Evolutionary conservation across 2,797 vertebrate genomes (phyloP).

Genomic region (Galago senegalensis): DNA sequence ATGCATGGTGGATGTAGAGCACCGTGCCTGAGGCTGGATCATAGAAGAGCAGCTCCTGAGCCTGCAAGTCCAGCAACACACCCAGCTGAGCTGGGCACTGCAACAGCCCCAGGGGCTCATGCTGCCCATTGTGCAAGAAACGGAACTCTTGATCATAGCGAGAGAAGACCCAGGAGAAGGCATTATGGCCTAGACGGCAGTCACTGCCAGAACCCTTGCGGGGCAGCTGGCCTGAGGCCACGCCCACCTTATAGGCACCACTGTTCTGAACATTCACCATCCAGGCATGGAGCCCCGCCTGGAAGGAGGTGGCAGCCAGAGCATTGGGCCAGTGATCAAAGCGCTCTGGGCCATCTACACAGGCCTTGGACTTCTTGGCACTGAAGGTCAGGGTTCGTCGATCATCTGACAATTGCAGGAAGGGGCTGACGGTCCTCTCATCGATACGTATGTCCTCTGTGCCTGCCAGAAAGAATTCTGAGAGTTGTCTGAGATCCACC

Average conservation of each 20-base stretch:
- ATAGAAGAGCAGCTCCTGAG: conserved; percentile 94
- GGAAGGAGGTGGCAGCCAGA: conserved; percentile 91
- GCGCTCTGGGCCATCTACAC: conserved; percentile 90
- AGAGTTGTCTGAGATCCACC: background rate
- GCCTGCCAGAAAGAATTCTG: conserved; percentile 86
- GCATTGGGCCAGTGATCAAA: conserved; percentile 97
- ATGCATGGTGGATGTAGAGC: conserved; percentile 89
- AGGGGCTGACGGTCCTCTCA: conserved; percentile 93
- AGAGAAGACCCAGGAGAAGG: conserved; percentile 95
- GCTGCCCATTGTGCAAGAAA: conserved; percentile 92
- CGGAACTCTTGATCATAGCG: conserved; percentile 94
- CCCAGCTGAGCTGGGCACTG: conserved; percentile 91
- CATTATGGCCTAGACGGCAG: conserved; percentile 94
- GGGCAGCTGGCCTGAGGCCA: conserved; percentile 93
- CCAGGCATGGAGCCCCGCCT: conserved; percentile 93
- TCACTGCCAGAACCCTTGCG: conserved; percentile 93
- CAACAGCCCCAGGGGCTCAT: conserved; percentile 89
- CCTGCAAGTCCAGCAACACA: conserved; percentile 94
- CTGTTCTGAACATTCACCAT: conserved; percentile 93
- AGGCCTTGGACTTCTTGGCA: conserved; percentile 91
- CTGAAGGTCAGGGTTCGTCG: conserved; percentile 92
- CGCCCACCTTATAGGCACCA: conserved; percentile 96
- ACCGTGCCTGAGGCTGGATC: conserved; percentile 91
- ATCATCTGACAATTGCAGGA: conserved; percentile 93
- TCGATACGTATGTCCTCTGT: conserved; percentile 91